Base-by-base conservation (phyloP, 2,888 invertebrate genomes). In the Herminia tarsipennalis region DNA sequence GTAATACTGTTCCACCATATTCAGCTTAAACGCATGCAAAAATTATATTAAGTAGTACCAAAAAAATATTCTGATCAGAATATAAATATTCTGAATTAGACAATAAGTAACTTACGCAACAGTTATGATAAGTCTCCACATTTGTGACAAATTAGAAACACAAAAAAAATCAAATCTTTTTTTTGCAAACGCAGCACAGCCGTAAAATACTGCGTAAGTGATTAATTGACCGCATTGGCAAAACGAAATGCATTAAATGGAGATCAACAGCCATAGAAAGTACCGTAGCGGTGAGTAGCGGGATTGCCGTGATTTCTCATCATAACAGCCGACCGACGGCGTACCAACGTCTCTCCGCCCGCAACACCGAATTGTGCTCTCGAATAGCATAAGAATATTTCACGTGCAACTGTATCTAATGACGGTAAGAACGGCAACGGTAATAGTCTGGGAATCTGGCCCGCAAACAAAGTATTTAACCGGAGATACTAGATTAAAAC, bases 251-350 rank as follows among this genome's bases (percentile, higher is more conserved):
- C 85, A 88, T 87, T 83, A 86, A 82, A 81, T 82, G 76, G 78
- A 80, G 81, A 83, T 82, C 80, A 80, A 76, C 75, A 78, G 71
- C 80, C 77, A 77, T 79, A 75, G 78, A 82, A 84, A 89, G 88
- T 89, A 89, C 90, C 89, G 89, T 88, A 88, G 82, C 82, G 66
- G 71, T 73, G 80, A 76, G 76, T 87, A 89, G 89, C 88, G 90
- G 89, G 83, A 86, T 80, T 70, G 76, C 66, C 77, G 76, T 75
- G 82, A 83, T 83, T 86, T 86, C 83, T 84, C 87, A 82, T 82
- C 81, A 78, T 70, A 75, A 71, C 66, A 61, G 56, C 47, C 54
- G 40, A n/a, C 30, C 24, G 16, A 32, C 18, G 5, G 63, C 46
- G 55, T 49, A 54, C 58, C 63, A 59, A 61, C 67, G 58, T 45